These are phyloP conservation scores for Microdon myrmicae DNA, from an alignment of 2,888 invertebrate genomes.

Conservation along the genomic window DNA sequence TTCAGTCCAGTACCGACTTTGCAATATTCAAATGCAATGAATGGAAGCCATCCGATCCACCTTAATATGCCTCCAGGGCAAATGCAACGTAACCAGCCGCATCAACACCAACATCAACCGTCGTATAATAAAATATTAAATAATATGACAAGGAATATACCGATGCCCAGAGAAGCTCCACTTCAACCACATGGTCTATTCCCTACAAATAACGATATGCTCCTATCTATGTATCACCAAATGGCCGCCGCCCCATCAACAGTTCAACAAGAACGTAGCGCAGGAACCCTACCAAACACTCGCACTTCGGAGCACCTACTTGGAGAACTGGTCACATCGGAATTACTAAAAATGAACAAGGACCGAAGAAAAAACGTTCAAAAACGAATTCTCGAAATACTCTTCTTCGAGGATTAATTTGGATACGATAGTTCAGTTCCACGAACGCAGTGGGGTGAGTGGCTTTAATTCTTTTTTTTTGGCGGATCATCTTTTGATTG, in stretches of 20 bases:
- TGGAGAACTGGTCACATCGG: constrained; percentile 66
- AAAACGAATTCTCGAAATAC: constrained; percentile 65
- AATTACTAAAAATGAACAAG: constrained; percentile 65
- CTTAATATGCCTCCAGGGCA: constrained; percentile 35
- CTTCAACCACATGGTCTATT: constrained; percentile 56
- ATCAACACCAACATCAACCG: constrained; percentile 52
- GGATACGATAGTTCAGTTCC: too few relatives aligned
- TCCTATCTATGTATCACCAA: constrained; percentile 65
- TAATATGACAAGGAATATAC: constrained; percentile 31
- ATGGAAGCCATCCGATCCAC: constrained; percentile 51
- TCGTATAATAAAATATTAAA: constrained; percentile 37
- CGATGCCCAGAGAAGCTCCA: constrained; percentile 40
- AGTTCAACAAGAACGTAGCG: constrained; percentile 59
- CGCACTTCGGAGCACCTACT: constrained; percentile 65
- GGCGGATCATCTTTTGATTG: too few relatives aligned
- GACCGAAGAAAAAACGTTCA: constrained; percentile 65
- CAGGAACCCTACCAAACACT: constrained; percentile 50
- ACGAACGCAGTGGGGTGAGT: constrained; percentile 10
- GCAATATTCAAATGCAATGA: constrained; percentile 55
- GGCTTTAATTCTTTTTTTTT: too few relatives aligned
- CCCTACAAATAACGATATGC: constrained; percentile 63
- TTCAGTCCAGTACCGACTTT: constrained; percentile 57
- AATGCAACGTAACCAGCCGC: constrained; percentile 45
- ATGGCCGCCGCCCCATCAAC: constrained; percentile 56
- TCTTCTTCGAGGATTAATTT: constrained; percentile 65